These are phyloP conservation scores for Anoura caudifer DNA, from an alignment of 2,113 vertebrate species.

Conservation along the genomic window DNA sequence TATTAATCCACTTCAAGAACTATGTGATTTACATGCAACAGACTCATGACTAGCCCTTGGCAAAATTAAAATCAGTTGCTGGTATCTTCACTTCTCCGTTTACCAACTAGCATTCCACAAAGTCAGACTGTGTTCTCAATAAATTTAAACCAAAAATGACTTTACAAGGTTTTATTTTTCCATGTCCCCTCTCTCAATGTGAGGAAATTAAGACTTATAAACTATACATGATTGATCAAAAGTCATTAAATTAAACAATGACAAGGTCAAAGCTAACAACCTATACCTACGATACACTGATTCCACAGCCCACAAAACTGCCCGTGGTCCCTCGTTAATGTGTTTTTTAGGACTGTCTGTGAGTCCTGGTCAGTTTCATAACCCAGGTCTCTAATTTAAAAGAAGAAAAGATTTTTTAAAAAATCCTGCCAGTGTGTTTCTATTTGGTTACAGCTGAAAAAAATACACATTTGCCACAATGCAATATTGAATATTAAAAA, in stretches of 20 bases:
- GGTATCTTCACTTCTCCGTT: not conserved
- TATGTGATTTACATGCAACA: not conserved
- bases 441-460: not conserved
- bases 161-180: not conserved
- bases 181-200: not conserved
- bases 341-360: not conserved
- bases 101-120: not conserved
- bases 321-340: not conserved
- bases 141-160: not conserved
- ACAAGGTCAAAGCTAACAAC: not conserved
- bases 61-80: not conserved
- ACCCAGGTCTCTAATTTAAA: not conserved
- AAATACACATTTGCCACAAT: not conserved
- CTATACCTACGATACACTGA: not conserved
- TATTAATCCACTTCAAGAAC: slow-evolving; percentile 62
- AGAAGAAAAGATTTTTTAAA: not conserved
- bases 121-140: not conserved
- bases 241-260: not conserved
- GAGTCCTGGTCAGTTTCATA: not conserved
- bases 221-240: not conserved
- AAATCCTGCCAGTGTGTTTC: not conserved
- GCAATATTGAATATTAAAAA: not conserved
- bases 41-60: not conserved
- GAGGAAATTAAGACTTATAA: not conserved
- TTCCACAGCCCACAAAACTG: not conserved